A percentile compares a stretch with the other conserved stretches of the same genome.
Conservation (phyloP, 2,113 vertebrate genomes). For the Ia io region DNA sequence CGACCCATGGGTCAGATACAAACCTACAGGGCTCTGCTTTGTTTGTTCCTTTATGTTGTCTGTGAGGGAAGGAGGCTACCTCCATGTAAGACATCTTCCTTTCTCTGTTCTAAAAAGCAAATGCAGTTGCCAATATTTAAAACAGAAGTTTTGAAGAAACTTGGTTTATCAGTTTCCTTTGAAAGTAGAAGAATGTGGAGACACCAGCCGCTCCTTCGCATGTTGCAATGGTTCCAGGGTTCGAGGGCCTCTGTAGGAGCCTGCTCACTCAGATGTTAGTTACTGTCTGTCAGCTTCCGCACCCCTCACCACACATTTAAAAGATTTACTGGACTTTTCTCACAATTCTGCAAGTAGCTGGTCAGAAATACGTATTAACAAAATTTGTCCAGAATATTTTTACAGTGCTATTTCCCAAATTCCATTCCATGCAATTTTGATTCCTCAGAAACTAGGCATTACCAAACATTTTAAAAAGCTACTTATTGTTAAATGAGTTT, state of each 20-base stretch:
- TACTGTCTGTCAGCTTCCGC: too few relatives aligned
- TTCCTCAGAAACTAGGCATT: neutral
- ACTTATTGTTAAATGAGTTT: neutral
- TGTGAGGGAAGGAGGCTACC: rapidly evolving
- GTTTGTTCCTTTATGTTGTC: neutral
- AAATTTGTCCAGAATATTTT: neutral
- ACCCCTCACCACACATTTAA: neutral
- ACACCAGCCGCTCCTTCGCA: rapidly evolving
- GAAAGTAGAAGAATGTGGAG: neutral
- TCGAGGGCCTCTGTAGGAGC: rapidly evolving
- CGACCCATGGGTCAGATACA: neutral
- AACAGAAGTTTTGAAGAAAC: neutral
- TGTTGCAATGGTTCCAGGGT: rapidly evolving
- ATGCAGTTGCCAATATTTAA: neutral
- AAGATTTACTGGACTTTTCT: neutral
- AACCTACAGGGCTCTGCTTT: neutral
- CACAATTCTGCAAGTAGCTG: neutral
- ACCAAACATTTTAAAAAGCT: neutral
- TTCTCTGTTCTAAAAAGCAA: neutral
- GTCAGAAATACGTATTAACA: neutral
- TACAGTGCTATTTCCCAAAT: neutral
- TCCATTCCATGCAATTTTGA: neutral
- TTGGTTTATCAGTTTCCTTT: neutral
- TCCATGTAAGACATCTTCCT: neutral
- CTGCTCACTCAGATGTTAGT: too few relatives aligned